Percentiles rank a stretch among this genome's conserved stretches.
These are phyloP conservation scores for Holothuria leucospilota DNA, from an alignment of 53 echinoderm and acorn worm species.

Conservation along the genomic window DNA sequence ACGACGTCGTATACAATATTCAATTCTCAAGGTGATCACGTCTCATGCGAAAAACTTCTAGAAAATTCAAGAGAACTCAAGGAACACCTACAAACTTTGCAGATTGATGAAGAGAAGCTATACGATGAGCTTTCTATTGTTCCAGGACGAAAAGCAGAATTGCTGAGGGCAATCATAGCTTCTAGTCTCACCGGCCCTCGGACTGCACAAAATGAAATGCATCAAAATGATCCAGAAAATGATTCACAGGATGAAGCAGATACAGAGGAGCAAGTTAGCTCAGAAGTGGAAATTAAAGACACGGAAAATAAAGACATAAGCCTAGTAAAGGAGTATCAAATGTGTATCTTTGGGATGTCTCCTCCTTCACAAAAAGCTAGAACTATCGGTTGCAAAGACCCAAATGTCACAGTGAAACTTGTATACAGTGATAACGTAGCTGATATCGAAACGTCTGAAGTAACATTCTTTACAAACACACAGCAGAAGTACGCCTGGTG, in stretches of 20 bases:
- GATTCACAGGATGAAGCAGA: too few species aligned
- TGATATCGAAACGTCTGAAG: not conserved
- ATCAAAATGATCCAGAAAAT: not conserved
- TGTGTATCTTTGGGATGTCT: conserved; percentile 24
- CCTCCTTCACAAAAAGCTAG: not conserved
- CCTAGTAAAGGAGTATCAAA: not conserved
- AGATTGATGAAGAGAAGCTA: not conserved
- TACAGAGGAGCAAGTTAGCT: too few species aligned
- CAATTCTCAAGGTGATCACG: conserved; percentile 25
- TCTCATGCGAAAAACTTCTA: conserved; percentile 31
- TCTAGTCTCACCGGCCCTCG: not conserved
- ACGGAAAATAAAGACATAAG: too few species aligned
- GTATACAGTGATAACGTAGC: not conserved
- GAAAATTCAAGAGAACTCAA: conserved; percentile 22
- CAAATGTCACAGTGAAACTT: conserved; percentile 3
- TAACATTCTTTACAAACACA: conserved; percentile 30
- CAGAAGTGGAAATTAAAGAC: not conserved
- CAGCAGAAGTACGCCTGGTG: conserved; percentile 32
- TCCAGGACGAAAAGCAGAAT: conserved; percentile 15
- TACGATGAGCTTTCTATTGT: not conserved
- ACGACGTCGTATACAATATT: conserved; percentile 24
- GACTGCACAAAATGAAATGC: too few species aligned
- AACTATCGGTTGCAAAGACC: not conserved
- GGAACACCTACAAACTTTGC: not conserved
- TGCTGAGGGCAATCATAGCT: conserved; percentile 27